phyloP scores from a whole-genome alignment of 23 tunicate species.

The Clavelina lepadiformis region DNA sequence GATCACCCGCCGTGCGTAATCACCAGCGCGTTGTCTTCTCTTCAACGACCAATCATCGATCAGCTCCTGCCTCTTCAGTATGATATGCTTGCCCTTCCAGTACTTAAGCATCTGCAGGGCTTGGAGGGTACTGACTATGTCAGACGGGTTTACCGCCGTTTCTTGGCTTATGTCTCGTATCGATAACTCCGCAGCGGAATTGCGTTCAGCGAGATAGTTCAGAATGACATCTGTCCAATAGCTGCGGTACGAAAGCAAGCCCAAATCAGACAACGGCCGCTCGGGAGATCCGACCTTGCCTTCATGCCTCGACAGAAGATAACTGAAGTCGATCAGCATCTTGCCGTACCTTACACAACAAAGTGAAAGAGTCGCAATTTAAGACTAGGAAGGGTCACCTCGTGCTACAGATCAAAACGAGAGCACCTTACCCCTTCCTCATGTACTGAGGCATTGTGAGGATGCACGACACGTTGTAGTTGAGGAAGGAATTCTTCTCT shows the following conservation, averaged over 20 bases:
- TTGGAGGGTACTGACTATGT: constrained; percentile 87
- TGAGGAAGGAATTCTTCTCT: constrained; percentile 89
- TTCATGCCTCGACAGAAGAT: constrained; percentile 67
- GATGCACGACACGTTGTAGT: constrained; percentile 96
- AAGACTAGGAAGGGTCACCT: too few species aligned
- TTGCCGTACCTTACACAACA: constrained; percentile 90
- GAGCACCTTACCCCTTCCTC: constrained; percentile 91
- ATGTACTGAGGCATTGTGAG: constrained; percentile 89
- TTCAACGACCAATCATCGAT: constrained; percentile 62
- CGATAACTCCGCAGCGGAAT: constrained; percentile 47
- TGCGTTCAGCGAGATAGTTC: constrained; percentile 44
- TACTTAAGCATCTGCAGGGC: constrained; percentile 91
- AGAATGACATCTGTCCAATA: constrained; percentile 96
- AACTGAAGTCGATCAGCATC: constrained; percentile 93
- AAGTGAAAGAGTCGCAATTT: too few species aligned
- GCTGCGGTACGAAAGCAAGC: constrained; percentile 77
- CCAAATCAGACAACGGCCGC: constrained; percentile 88
- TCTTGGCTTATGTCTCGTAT: constrained; percentile 86
- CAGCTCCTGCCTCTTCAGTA: constrained; percentile 70
- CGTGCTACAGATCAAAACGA: too few species aligned
- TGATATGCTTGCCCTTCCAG: constrained; percentile 97
- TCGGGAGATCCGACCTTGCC: constrained; percentile 96
- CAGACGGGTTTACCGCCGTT: constrained; percentile 83
- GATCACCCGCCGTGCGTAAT: constrained; percentile 38
- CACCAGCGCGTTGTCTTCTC: constrained; percentile 36